Base-by-base conservation (phyloP, 2,113 vertebrate species). In the Eupsittula cactorum region DNA sequence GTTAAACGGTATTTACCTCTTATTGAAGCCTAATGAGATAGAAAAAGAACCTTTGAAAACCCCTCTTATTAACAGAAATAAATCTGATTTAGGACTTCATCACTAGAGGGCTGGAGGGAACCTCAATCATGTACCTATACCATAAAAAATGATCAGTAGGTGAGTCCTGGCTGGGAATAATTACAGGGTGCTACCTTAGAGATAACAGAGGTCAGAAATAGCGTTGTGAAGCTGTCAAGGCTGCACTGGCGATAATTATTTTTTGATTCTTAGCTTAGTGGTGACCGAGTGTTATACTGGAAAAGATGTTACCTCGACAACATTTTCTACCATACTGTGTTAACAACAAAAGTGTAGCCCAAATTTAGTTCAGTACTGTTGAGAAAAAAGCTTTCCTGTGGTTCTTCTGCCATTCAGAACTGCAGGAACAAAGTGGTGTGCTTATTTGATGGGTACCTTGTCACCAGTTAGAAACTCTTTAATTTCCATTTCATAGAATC, bases 231-330 rank as follows among this genome's bases (percentile, higher is more conserved):
- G 29, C 55, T 84, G 76, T 77, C 79, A 88, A 70, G 82, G 41
- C 73, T 86, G 39, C 4, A 24, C 39, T 75, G 55, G 16, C 81
- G 50, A 67, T 96, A 85, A 91, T 94, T 92, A 29, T 78, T 89
- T 65, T 81, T 94, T 96, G 73, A 83, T 92, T 74, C 86, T 83
- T 95, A 84, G 42, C 25, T 82, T 75, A 85, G 84, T 64, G 74
- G 86, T 78, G 81, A 70, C 2, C 1, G 55, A 49, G 42, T 81
- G 85, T 82, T 92, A 90, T 11, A 63, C 71, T 86, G 95, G 67
- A 93, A 95, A 96, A 92, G 55, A 69, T 93, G 85, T 93, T 85
- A 93, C 59, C 63, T 82, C 39, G 1, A 67, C 69, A 87, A 64
- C 63, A 67, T 92, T 95, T 96, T 85, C 82, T 44, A 74, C 79